Conservation (phyloP, 2,888 invertebrate genomes). For the Plemyria rubiginata region DNA sequence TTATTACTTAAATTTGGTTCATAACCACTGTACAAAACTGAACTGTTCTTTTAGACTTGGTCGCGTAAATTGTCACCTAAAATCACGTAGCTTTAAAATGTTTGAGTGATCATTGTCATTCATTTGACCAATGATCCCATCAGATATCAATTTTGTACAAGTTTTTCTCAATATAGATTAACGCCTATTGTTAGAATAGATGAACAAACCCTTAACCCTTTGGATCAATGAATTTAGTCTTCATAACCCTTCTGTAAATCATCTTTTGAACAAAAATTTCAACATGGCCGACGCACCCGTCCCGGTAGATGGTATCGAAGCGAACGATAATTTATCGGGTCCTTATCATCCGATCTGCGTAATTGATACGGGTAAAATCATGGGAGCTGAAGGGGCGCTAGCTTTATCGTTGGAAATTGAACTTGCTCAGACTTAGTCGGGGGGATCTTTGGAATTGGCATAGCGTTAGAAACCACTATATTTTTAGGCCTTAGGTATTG, state of each 20-base stretch:
- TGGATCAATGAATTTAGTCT: conserved; percentile 52
- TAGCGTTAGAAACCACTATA: neutral
- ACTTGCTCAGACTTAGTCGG: conserved; percentile 19
- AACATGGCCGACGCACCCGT: conserved; percentile 52
- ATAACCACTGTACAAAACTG: neutral
- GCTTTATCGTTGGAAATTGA: conserved; percentile 52
- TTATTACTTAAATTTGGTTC: neutral
- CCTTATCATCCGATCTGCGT: conserved; percentile 75
- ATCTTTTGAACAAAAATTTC: conserved; percentile 62
- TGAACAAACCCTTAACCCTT: conserved; percentile 30
- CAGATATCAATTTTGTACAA: too few relatives aligned
- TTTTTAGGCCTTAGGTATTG: neutral
- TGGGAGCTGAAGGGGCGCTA: conserved; percentile 56
- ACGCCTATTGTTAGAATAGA: conserved; percentile 3
- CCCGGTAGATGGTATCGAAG: conserved; percentile 64
- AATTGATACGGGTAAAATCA: conserved; percentile 74
- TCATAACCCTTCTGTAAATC: conserved; percentile 67
- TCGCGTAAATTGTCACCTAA: too few relatives aligned
- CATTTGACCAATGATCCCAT: too few relatives aligned
- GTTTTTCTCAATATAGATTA: neutral
- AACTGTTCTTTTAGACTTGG: neutral
- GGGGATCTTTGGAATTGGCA: conserved; percentile 35
- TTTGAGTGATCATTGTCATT: too few relatives aligned
- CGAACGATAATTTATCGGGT: conserved; percentile 70
- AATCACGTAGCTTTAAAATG: too few relatives aligned